phyloP scores from a whole-genome alignment of 2,888 invertebrate genomes.

The Digitonthophagus gazella region DNA sequence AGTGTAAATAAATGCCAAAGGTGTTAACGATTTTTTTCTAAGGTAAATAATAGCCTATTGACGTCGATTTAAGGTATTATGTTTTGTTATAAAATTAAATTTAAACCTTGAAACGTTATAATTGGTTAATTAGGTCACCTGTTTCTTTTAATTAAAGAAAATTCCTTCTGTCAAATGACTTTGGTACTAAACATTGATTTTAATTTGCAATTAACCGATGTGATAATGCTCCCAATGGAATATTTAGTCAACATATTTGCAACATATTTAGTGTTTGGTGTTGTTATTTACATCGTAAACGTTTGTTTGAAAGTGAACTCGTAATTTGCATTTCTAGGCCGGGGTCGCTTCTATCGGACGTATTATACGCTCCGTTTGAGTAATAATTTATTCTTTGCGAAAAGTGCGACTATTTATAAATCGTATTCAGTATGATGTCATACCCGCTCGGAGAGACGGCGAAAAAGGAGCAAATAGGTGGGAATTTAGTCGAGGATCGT shows the following conservation, averaged over 20 bases:
- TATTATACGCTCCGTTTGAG: neutral
- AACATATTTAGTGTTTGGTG: neutral
- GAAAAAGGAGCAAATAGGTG: slow-evolving; percentile 15
- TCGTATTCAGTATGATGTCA: slow-evolving; percentile 18
- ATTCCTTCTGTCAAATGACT: neutral
- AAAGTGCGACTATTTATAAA: neutral
- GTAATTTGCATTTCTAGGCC: neutral
- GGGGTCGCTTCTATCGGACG: neutral
- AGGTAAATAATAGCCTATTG: too few relatives aligned
- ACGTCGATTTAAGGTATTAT: neutral
- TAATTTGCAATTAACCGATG: too few relatives aligned
- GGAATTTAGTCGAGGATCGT: slow-evolving; percentile 7
- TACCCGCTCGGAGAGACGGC: neutral
- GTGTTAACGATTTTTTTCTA: neutral
- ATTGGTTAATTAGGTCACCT: neutral
- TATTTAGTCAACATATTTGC: too few relatives aligned
- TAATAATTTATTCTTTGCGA: neutral
- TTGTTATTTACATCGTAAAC: neutral
- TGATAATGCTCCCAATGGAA: too few relatives aligned
- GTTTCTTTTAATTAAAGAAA: neutral
- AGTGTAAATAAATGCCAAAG: neutral
- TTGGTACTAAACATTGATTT: too few relatives aligned
- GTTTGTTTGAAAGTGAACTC: neutral
- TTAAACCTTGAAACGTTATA: neutral
- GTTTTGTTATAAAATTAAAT: neutral